Conservation (phyloP, 2,113 vertebrate species). For the Melierax canorus region DNA sequence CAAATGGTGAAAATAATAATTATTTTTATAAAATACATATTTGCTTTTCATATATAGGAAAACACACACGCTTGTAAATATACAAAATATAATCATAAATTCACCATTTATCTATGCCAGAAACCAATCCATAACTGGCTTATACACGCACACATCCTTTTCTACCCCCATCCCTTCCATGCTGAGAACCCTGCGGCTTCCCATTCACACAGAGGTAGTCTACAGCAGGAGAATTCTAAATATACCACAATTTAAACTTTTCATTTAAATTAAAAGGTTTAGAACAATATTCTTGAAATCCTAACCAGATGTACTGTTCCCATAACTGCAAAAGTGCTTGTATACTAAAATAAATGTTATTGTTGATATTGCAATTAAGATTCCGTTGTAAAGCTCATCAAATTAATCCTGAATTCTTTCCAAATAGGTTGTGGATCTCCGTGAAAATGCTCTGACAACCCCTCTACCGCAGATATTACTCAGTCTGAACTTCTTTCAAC, state of each 20-base stretch:
- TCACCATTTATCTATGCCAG: background rate
- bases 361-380: background rate
- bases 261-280: background rate
- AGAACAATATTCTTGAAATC: background rate
- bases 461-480: constrained; percentile 68
- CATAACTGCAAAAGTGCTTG: background rate
- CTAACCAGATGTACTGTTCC: background rate
- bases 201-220: background rate
- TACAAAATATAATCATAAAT: background rate
- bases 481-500: constrained; percentile 69
- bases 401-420: background rate
- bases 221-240: background rate
- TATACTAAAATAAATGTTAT: background rate
- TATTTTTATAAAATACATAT: background rate
- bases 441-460: constrained; percentile 77
- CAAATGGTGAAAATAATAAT: background rate
- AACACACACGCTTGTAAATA: background rate
- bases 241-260: background rate
- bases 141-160: background rate
- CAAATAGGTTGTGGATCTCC: constrained; percentile 81
- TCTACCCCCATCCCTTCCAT: background rate
- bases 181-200: background rate
- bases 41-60: background rate
- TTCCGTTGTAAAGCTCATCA: background rate
- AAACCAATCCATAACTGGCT: background rate